Evolutionary conservation across 2,113 vertebrate species (phyloP), one percentile per base, ranked within the genome.

Genomic region (Plecotus auritus): DNA sequence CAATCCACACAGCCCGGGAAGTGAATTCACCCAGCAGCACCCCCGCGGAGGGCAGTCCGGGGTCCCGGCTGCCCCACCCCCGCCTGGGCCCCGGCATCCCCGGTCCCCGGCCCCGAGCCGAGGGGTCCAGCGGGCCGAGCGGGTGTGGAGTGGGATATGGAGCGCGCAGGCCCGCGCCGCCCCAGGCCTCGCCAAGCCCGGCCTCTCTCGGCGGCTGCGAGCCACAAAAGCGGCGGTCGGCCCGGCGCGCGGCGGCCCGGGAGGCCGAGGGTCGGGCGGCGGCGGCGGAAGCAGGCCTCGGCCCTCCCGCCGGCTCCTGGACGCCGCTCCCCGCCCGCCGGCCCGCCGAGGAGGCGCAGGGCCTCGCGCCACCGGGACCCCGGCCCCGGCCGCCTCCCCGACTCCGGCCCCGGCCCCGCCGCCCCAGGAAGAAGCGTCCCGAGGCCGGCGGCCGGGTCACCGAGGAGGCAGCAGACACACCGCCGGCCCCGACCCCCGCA

Each of bases 261-360:
- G 81, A 70, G 95, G 93, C 97, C 95, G 86, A 86, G 76, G 90
- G 77, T 22, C 72, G 35, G 74, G 59, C 66, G 42, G 92, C 92
- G 77, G n/a, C 85, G 92, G 88, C 80, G 81, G 91, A 93, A 93
- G 91, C 92, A 91, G 89, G 92, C 93, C 96, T 91, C 94, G 14
- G 85, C 56, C 91, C 70, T 45, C 28, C 56, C 30, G 16, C 72
- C 54, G 78, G n/a, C 35, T 45, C 51, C 49, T 70, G 76, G 49
- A 28, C 81, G 87, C 92, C 84, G 83, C 91, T 73, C 95, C 96
- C 90, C 61, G 73, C 18, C 80, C 14, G 40, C 93, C 93, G 87
- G 88, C 92, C 69, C 49, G 64, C 81, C n/a, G 81, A 3, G 77
- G 85, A 94, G 85, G 51, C 70, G 37, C 35, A 11, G 64, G 82